Evolutionary conservation across 2,113 vertebrate species (phyloP), one percentile per base, ranked within the genome.

Genomic region (Lichenostomus cassidix): DNA sequence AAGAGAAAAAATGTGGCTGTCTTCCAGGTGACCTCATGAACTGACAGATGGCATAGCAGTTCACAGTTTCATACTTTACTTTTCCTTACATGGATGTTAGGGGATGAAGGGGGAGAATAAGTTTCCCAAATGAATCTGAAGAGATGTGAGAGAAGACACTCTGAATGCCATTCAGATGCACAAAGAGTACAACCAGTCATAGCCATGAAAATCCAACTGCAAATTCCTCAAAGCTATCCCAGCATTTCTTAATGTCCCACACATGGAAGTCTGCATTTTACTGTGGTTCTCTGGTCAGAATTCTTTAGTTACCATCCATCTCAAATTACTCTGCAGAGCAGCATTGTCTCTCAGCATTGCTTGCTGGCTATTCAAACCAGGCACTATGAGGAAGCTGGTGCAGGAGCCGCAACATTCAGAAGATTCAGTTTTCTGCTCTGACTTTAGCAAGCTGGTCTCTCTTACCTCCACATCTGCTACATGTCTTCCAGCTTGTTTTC

Each of bases 21-120:
- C 83, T 94, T 95, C 92, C 94, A 89, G 92, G 65, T 79, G 89
- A 92, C 92, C 86, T 96, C 60, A 90, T 37, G 65, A 92, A 92
- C 91, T 41, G 44, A 56, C 80, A 95, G 83, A 90, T 60, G 76
- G 83, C n/a, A 92, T 0, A 91, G 39, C 73, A 89, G 21, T 70
- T 84, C 75, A 78, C 21, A 53, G 74, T 89, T 95, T 78, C 78
- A 71, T 68, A 71, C 82, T 79, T 68, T 35, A 33, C 39, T 84
- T 89, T 78, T 89, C 90, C 81, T 87, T 87, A 85, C 39, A 64
- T 49, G 53, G 62, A 81, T 89, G 52, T 18, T 58, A 33, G 7
- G 23, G 21, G 23, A 12, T 8, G 11, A n/a, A 12, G 23, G 6
- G 9, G 4, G 12, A 37, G 3, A 35, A 63, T 20, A 11, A 94